These are phyloP conservation scores for Mimumesa dahlbomi DNA, from an alignment of 2,888 invertebrate genomes.

Conservation along the genomic window DNA sequence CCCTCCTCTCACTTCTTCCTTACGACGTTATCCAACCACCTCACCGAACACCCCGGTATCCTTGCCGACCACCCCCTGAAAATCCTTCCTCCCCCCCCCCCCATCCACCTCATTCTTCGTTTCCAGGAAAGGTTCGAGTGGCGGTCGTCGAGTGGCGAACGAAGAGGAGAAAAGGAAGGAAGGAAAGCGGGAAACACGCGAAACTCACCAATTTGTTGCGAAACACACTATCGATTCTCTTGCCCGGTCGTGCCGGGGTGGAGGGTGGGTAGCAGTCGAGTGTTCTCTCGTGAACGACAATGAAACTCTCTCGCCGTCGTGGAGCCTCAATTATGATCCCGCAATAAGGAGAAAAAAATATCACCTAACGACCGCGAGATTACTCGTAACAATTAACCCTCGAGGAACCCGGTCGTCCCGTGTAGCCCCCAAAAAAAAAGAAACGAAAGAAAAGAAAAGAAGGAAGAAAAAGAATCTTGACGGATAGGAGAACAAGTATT, in stretches of 20 bases:
- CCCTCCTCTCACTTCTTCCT: not conserved
- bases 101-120: slow-evolving; percentile 17
- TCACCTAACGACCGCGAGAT: slow-evolving; percentile 51
- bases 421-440: too few species aligned
- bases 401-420: too few species aligned
- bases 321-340: slow-evolving; percentile 53
- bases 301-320: slow-evolving; percentile 45
- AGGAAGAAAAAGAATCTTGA: too few species aligned
- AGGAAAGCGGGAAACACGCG: slow-evolving; percentile 62
- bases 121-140: slow-evolving; percentile 52
- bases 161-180: slow-evolving; percentile 20
- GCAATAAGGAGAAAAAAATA: slow-evolving; percentile 53
- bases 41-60: too few species aligned
- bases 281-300: slow-evolving; percentile 48
- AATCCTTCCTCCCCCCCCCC: slow-evolving; percentile 1
- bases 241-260: slow-evolving; percentile 3
- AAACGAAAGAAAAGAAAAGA: too few species aligned
- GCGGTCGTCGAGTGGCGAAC: slow-evolving; percentile 36
- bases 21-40: too few species aligned
- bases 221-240: slow-evolving; percentile 66
- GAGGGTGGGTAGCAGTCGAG: slow-evolving; percentile 36
- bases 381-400: slow-evolving; percentile 54
- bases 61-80: too few species aligned
- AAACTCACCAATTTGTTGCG: slow-evolving; percentile 71
- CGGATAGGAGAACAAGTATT: too few species aligned